Percentiles rank a stretch among this genome's conserved stretches.
Conservation (phyloP, 2,113 vertebrate genomes). For the Alethe diademata region DNA sequence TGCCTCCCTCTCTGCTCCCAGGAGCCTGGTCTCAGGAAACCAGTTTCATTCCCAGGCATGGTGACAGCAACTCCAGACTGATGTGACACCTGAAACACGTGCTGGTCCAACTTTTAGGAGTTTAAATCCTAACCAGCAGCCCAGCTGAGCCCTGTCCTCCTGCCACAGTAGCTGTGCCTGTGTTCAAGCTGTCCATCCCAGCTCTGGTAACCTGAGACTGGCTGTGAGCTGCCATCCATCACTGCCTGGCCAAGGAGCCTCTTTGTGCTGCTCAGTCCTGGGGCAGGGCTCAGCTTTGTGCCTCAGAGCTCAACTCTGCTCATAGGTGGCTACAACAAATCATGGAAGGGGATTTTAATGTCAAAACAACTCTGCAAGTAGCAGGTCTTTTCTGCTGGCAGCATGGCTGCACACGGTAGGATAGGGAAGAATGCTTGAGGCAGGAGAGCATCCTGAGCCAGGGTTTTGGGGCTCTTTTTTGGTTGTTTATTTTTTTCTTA, state of each 20-base stretch:
- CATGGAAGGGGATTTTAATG: not conserved
- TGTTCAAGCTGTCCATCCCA: fast-evolving
- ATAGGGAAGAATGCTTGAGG: fast-evolving
- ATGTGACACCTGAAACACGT: not conserved
- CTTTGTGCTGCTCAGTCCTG: fast-evolving
- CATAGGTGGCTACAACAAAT: not conserved
- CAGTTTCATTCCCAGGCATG: not conserved
- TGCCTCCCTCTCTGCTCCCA: not conserved
- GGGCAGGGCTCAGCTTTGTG: not conserved
- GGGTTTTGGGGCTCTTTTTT: not conserved
- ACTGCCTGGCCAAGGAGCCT: fast-evolving
- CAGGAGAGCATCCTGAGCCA: not conserved
- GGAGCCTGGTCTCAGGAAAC: not conserved
- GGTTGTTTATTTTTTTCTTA: not conserved
- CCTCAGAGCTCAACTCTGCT: not conserved
- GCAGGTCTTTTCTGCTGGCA: not conserved
- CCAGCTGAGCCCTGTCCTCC: not conserved
- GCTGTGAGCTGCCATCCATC: not conserved
- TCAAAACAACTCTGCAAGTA: not conserved
- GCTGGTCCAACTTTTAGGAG: not conserved
- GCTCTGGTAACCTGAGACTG: fast-evolving
- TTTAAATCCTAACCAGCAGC: not conserved
- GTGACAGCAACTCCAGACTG: fast-evolving
- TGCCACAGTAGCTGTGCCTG: not conserved
- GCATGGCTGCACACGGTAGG: fast-evolving